Evolutionary conservation across 2,888 invertebrate species (phyloP), one percentile per base, ranked within the genome.

Genomic region (Epinotia nisella): DNA sequence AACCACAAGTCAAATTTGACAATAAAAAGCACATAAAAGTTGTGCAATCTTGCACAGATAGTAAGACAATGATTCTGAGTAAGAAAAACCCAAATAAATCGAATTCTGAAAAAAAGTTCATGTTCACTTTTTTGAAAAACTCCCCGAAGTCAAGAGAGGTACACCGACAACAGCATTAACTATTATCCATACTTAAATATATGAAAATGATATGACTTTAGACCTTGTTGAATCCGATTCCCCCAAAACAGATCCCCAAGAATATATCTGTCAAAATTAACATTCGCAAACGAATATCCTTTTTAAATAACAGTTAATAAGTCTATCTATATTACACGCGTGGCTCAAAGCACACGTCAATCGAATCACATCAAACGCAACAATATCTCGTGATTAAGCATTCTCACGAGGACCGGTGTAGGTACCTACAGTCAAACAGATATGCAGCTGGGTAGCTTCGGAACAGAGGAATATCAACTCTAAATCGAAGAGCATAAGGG

Each of bases 291-390:
- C 13, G 56, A 55, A 15, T 11, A 51, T 66, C 5, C 39, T 39
- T 53, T 64, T 55, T 21, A 55, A 56, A 41, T 24, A 56, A 41
- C 66, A 56, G 21, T 24, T 55, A 66, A 66, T 66, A 66, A 7
- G 29, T n/a, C 2, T 13, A 21, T 19, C 49, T 53, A 53, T 39
- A 65, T 53, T 39, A 41, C n/a, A n/a, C 66, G 1, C 24, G 5
- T 24, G n/a, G 78, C 79, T 78, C 78, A 77, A 76, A 76, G 53
- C 71, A 19, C 64, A 77, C 76, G 85, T 87, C 88, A 82, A 82
- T 83, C 78, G 77, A 81, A 87, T 87, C 79, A 84, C 81, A 80
- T 85, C 84, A 82, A 80, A 79, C 76, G 79, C 77, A 76, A 78
- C 75, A 78, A 76, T 75, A 73, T 67, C 53, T 70, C 17, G 59